Conservation (phyloP, 2,113 vertebrate genomes). For the Arvicanthis niloticus region DNA sequence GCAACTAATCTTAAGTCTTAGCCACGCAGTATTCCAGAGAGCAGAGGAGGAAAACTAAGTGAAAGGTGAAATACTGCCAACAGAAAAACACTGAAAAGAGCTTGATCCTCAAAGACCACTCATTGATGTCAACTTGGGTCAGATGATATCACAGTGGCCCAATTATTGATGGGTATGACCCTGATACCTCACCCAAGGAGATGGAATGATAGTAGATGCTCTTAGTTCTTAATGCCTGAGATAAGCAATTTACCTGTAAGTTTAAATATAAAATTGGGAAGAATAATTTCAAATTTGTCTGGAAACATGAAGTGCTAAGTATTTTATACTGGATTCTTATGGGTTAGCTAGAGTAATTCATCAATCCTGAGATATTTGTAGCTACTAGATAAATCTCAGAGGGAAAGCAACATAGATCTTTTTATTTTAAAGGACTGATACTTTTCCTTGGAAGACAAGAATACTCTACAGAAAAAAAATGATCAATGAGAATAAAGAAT, state of each 20-base stretch:
- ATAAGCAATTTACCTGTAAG: constrained; percentile 14
- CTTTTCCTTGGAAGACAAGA: not conserved
- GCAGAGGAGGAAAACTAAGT: constrained; percentile 22
- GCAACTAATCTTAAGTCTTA: constrained; percentile 76
- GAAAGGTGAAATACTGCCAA: constrained; percentile 50
- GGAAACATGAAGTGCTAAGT: not conserved
- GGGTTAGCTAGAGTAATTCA: not conserved
- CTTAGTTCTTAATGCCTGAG: not conserved
- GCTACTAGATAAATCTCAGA: not conserved
- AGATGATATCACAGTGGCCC: not conserved
- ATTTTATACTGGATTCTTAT: not conserved
- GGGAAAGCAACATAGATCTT: not conserved
- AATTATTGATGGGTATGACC: not conserved
- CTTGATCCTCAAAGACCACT: not conserved
- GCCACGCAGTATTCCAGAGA: constrained; percentile 40
- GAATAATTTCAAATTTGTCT: not conserved
- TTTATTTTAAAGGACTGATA: not conserved
- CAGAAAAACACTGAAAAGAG: constrained; percentile 26
- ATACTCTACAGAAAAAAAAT: not conserved
- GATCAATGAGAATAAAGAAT: not conserved
- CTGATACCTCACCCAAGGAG: not conserved
- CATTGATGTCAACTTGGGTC: not conserved
- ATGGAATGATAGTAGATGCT: not conserved
- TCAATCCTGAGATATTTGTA: not conserved
- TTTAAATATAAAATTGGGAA: constrained; percentile 30